Base-by-base conservation (phyloP, 2,888 invertebrate genomes). In the Volucella inanis region DNA sequence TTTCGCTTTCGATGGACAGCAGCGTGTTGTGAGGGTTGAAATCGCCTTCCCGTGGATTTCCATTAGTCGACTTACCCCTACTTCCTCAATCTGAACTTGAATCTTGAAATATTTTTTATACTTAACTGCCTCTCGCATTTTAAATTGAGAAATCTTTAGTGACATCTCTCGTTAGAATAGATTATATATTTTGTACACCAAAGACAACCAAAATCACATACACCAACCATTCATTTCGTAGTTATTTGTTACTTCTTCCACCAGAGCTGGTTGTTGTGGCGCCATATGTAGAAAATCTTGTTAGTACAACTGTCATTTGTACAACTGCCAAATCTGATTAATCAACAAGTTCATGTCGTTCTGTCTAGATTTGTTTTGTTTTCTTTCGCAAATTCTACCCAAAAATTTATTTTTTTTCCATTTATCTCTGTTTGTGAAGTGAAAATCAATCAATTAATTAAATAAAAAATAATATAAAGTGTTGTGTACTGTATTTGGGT, bases 311-410 rank as follows among this genome's bases (percentile, higher is more conserved):
- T 84, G 83, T 79, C 79, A 79, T 55, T n/a, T 15, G 15, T 47
- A 50, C 38, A 80, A 62, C 72, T 85, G 85, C 81, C 85, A 85
- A 38, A 77, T 77, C 31, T 72, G 61, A 81, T 81, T 85, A 85
- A 85, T 85, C 85, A 85, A 85, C 85, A 85, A 85, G 85, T 85
- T 85, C 85, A 77, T 67, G 49, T 76, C 61, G 80, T 49, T 65
- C 18, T 11, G 41, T 50, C 52, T 31, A 12, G 12, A 74, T 76
- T 84, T 84, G 65, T 79, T 80, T 84, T 84, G 80, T 76, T 84
- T 80, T 71, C 47, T 38, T 12, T 55, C 55, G n/a, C 12, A n/a
- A 71, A 74, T 22, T 75, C 59, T 38, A 18, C 61, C 31, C 47
- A 75, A 79, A 70, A 65, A 22, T 61, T 74, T 67, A 12, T 43